A percentile compares a stretch with the other conserved stretches of the same genome.
These are phyloP conservation scores for Triplophysa siluroides DNA, from an alignment of 2,113 vertebrate genomes.

Conservation along the genomic window DNA sequence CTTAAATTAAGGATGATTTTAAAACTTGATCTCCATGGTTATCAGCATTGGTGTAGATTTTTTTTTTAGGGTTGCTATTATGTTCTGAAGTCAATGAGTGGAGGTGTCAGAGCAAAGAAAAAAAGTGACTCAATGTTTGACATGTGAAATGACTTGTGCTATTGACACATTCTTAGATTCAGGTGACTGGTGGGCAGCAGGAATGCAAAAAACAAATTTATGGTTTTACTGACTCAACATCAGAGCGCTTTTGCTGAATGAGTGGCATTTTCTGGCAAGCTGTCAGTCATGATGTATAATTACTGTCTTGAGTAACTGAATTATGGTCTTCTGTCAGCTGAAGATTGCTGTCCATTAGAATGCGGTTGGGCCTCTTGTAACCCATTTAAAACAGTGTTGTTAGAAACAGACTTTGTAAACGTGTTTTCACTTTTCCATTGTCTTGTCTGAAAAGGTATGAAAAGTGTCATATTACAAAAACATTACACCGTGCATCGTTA, in stretches of 20 bases:
- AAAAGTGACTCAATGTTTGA: no score
- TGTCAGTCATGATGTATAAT: neutral
- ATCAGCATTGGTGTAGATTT: neutral
- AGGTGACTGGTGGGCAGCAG: neutral
- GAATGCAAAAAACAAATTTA: neutral
- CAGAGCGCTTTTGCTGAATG: neutral
- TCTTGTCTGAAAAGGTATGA: no score
- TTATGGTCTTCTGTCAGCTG: neutral
- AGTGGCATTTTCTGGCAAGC: neutral
- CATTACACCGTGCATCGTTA: no score
- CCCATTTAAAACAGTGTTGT: neutral
- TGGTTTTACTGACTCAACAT: conserved; percentile 27
- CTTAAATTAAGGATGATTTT: no score
- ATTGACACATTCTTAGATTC: neutral
- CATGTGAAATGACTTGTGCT: neutral
- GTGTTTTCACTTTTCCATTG: no score
- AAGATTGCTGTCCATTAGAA: neutral
- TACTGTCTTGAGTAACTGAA: neutral
- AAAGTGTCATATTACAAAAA: no score
- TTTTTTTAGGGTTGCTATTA: no score
- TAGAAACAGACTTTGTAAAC: no score
- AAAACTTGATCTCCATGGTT: no score
- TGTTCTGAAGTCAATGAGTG: no score
- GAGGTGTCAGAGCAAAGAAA: no score
- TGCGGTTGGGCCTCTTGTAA: neutral